Base-by-base conservation (phyloP, 2,888 invertebrate genomes). In the Drosophila lacicola region DNA sequence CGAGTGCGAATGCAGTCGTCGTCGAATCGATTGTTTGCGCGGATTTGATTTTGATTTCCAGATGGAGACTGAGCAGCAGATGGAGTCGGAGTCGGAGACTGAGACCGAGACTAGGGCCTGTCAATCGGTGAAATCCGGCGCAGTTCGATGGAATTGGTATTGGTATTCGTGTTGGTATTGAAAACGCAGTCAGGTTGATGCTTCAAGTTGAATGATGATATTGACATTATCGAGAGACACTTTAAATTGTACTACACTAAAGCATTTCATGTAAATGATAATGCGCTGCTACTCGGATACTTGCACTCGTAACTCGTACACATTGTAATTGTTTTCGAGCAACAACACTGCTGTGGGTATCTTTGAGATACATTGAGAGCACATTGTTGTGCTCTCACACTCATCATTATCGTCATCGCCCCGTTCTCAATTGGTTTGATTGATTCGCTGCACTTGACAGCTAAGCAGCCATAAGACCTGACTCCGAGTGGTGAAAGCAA, bases 171-270 rank as follows among this genome's bases (percentile, higher is more conserved):
- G 58, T 46, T 58, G 70, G 46, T 74, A 54, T 64, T 57, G 45
- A 46, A 54, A 50, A 46, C 66, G 51, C 66, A 58, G 73, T 63
- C 55, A 53, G 73, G 36, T 62, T 62, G 55, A 21, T 49, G 67
- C 55, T 78, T 81, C 71, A 75, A 75, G 71, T 74, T 80, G 77
- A 81, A 76, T 78, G 78, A 89, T 87, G 81, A 88, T 89, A 82
- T 88, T 90, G 89, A 90, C 89, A 88, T 87, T 90, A 89, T 84
- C 81, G 61, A 85, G 90, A 89, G 83, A 84, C 80, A 86, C 90
- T 90, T 77, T 73, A 80, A 82, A 84, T 80, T 82, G 84, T 81
- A 69, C 58, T 57, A 64, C 47, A 68, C 70, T 33, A 47, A 47
- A 60, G 47, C 45, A 62, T 54, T 74, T 67, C 63, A 74, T 82